Base-by-base conservation (phyloP, 2,797 vertebrate genomes). In the Hydrocynus forskahlii region DNA sequence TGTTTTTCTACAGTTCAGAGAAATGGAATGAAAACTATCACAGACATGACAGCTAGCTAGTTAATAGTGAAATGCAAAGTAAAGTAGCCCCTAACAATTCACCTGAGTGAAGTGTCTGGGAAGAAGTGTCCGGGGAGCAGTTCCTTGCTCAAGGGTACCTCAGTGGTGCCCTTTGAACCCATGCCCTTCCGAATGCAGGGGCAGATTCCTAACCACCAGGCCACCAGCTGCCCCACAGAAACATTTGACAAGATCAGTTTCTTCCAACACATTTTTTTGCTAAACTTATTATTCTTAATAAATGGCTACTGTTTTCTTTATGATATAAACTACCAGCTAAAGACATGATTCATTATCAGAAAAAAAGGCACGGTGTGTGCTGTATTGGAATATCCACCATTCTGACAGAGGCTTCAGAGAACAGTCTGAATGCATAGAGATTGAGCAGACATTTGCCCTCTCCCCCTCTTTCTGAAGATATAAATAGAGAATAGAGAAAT, bases 401-500 rank as follows among this genome's bases (percentile, higher is more conserved):
- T 89, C 86, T 85, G 88, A 87, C 88, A 89, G 83, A 92, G 89
- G 88, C 13, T 7, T 84, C 88, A 88, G 89, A 74, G 64, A 90
- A 90, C 90, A 79, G 83, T 59, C 78, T 87, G 9, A 71, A 55
- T 35, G 48, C 69, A 55, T 19, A 23, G 50, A 35, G 69, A 72
- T 52, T 21, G 50, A 55, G 38, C 50, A 54, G 69, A 78, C 54
- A 54, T 66, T 40, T 45, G 25, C 75, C 23, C 55, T 75, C 74
- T 80, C 64, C 62, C 52, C 35, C 73, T 76, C 77, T 38, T 29
- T 59, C 57, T 69, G 55, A 19, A 73, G 17, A 83, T 88, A 87
- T 89, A 89, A 92, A 92, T 91, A 91, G 90, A 90, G 21, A 52
- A 52, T 25, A 23, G 48, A 82, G 87, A 80, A 87, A 91, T 84